Percentiles rank a stretch among this genome's conserved stretches.
phyloP scores from a whole-genome alignment of 1,140 invertebrate species.

The Drosophila suzukii region DNA sequence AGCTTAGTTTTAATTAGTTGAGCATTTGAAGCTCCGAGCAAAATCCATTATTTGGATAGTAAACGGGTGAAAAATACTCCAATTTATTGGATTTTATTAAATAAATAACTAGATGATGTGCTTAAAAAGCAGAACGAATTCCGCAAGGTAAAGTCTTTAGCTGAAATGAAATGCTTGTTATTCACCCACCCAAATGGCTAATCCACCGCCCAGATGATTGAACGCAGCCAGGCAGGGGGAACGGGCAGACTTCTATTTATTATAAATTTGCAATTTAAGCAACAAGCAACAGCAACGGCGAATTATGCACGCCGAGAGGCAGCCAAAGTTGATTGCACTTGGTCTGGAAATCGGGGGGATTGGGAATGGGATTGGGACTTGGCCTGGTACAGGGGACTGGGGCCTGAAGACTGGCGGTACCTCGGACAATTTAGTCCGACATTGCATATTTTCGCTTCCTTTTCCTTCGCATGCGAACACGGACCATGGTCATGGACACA shows the following conservation, averaged over 20 bases:
- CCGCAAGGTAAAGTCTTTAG: constrained; percentile 15
- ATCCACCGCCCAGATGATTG: constrained; percentile 35
- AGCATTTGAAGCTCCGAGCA: background rate
- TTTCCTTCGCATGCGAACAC: constrained; percentile 41
- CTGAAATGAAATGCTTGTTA: constrained; percentile 52
- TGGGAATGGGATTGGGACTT: constrained; percentile 20
- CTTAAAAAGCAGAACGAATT: constrained; percentile 37
- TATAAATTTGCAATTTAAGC: constrained; percentile 66
- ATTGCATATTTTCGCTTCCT: constrained; percentile 55
- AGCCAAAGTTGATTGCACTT: constrained; percentile 69
- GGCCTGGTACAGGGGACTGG: constrained; percentile 4
- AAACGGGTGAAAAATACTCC: constrained; percentile 5
- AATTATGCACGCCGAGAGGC: constrained; percentile 70
- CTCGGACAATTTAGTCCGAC: constrained; percentile 54
- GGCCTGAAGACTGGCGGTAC: background rate
- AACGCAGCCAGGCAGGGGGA: constrained; percentile 10
- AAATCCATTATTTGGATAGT: constrained; percentile 16
- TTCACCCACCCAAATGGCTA: constrained; percentile 36
- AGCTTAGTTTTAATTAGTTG: constrained; percentile 40
- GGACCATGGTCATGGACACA: constrained; percentile 21
- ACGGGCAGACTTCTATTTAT: constrained; percentile 61
- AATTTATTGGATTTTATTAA: constrained; percentile 37
- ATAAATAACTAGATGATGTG: constrained; percentile 62
- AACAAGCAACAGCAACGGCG: constrained; percentile 43
- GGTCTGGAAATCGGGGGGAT: constrained; percentile 13